These are phyloP conservation scores for Hyla sarda DNA, from an alignment of 2,113 vertebrate genomes.

Conservation along the genomic window DNA sequence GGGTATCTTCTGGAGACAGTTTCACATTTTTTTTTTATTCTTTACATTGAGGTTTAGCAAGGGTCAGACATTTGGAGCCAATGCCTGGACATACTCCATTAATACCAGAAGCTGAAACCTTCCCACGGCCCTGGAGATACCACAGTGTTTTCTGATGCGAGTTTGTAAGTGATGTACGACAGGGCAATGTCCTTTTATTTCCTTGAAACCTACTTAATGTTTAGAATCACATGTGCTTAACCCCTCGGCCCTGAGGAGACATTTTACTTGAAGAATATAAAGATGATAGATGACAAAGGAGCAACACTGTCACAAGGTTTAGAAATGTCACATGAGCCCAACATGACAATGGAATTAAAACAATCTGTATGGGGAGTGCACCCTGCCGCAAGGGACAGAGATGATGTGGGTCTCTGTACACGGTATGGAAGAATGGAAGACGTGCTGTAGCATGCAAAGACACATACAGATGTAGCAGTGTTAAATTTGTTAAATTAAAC, in stretches of 20 bases:
- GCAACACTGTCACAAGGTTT: slow-evolving; percentile 45
- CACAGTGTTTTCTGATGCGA: slow-evolving; percentile 2
- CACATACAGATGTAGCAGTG: background rate
- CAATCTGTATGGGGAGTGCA: background rate
- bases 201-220: slow-evolving; percentile 50
- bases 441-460: background rate
- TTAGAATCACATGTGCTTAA: slow-evolving; percentile 55
- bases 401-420: background rate
- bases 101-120: background rate
- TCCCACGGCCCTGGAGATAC: background rate
- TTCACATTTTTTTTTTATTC: no score
- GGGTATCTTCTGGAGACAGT: no score
- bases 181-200: slow-evolving; percentile 46
- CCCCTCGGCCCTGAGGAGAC: slow-evolving; percentile 44
- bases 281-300: slow-evolving; percentile 48
- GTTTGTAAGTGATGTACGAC: slow-evolving; percentile 50
- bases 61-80: background rate
- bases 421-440: background rate
- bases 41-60: background rate
- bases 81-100: background rate
- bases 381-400: slow-evolving; percentile 3
- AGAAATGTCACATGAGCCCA: slow-evolving; percentile 40
- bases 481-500: no score
- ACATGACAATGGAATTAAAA: slow-evolving; percentile 53
- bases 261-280: slow-evolving; percentile 46